A percentile compares a stretch with the other conserved stretches of the same genome.
These are phyloP conservation scores for Scartelaos histophorus DNA, from an alignment of 2,113 vertebrate species.

Conservation along the genomic window DNA sequence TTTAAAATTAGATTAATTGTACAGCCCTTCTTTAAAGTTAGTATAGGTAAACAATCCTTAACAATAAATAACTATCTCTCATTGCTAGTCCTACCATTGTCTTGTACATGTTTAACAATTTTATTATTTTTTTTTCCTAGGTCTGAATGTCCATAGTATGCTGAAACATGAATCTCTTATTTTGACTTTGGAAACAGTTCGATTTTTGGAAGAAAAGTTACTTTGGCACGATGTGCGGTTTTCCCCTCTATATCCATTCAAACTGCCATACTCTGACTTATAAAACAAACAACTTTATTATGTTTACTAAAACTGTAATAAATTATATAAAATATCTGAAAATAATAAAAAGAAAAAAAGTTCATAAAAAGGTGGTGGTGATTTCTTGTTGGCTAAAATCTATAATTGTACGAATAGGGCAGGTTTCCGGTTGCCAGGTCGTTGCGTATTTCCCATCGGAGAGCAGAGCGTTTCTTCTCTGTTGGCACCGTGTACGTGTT, in stretches of 20 bases:
- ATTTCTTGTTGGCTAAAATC: conserved; percentile 14
- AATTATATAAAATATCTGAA: conserved; percentile 43
- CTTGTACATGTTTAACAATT: not conserved
- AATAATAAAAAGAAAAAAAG: conserved; percentile 13
- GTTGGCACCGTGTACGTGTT: conserved; percentile 88
- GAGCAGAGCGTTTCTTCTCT: conserved; percentile 83
- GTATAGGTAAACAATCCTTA: too few species aligned
- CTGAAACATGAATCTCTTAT: conserved; percentile 84
- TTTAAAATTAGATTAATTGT: too few species aligned
- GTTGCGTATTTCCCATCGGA: conserved; percentile 85
- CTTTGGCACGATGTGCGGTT: conserved; percentile 84
- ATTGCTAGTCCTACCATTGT: not conserved
- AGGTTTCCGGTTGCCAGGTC: conserved; percentile 80
- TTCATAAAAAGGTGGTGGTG: conserved; percentile 14
- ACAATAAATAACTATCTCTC: too few species aligned
- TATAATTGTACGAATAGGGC: conserved; percentile 63
- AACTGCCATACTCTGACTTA: conserved; percentile 79
- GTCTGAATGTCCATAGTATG: conserved; percentile 88
- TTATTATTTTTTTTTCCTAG: conserved; percentile 56
- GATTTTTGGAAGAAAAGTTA: conserved; percentile 86
- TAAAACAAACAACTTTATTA: conserved; percentile 47
- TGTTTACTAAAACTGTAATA: conserved; percentile 30
- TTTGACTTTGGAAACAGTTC: conserved; percentile 79
- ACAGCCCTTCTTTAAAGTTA: too few species aligned
- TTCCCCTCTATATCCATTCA: conserved; percentile 79